Percentiles rank a stretch among this genome's conserved stretches.
Evolutionary conservation across 1,140 invertebrate species (phyloP).

Genomic region (Eupeodes corollae): DNA sequence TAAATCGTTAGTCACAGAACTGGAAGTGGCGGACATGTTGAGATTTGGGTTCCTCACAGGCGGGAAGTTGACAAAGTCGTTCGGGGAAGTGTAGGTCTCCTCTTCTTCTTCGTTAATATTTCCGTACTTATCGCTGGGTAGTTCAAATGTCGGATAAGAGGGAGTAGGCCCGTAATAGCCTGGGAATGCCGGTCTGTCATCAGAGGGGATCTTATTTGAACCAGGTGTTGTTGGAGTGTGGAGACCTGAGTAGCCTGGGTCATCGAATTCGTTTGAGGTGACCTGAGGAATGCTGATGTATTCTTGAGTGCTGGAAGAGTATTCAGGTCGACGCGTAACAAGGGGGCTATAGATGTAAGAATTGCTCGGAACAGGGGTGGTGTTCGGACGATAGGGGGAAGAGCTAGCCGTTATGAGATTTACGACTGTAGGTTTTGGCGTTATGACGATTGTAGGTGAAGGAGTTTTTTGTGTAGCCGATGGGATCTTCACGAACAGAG

Average conservation of each 20-base stretch:
- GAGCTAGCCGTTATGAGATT: conserved; percentile 16
- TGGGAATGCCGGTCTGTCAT: conserved; percentile 31
- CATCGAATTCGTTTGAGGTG: conserved; percentile 31
- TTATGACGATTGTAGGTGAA: conserved; percentile 45
- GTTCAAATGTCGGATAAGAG: conserved; percentile 29
- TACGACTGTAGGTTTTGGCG: conserved; percentile 46
- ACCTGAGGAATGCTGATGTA: conserved; percentile 9
- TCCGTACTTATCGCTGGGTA: conserved; percentile 27
- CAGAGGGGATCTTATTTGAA: conserved; percentile 19
- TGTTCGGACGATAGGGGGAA: conserved; percentile 4
- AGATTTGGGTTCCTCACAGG: conserved; percentile 71
- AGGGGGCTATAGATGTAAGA: conserved; percentile 44
- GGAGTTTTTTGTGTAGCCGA: conserved; percentile 35
- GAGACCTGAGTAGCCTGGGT: conserved; percentile 33
- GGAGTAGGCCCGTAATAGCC: conserved; percentile 34
- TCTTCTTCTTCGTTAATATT: conserved; percentile 25
- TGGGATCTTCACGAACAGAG: conserved; percentile 24
- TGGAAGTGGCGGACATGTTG: conserved; percentile 52
- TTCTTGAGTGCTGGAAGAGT: conserved; percentile 5
- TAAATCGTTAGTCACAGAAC: conserved; percentile 46
- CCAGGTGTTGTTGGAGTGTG: conserved; percentile 18
- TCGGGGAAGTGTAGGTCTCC: conserved; percentile 47
- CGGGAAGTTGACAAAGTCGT: conserved; percentile 67
- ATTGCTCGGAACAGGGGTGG: conserved; percentile 35
- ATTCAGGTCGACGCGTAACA: conserved; percentile 26